phyloP scores from a whole-genome alignment of 2,888 invertebrate genomes.

The Cryptosula pallasiana region DNA sequence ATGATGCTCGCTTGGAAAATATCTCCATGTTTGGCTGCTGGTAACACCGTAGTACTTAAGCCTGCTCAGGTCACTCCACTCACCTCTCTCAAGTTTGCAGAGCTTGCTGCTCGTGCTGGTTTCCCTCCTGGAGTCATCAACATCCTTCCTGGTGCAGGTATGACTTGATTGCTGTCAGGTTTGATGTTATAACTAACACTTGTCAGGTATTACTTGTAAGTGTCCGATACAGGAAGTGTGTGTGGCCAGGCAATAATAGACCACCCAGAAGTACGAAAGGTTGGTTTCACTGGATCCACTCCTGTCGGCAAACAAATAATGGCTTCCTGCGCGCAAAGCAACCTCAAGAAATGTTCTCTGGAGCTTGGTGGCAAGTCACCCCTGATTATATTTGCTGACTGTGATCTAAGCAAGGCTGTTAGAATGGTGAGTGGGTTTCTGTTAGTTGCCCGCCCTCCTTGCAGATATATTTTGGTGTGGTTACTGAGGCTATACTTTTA shows the following conservation, averaged over 20 bases:
- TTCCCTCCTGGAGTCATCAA: slow-evolving; percentile 92
- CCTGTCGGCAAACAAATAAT: slow-evolving; percentile 85
- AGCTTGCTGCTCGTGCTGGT: slow-evolving; percentile 81
- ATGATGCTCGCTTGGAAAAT: slow-evolving; percentile 99
- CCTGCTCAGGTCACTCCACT: slow-evolving; percentile 83
- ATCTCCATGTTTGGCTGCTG: slow-evolving; percentile 93
- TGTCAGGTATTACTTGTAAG: no score
- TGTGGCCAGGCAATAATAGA: slow-evolving; percentile 82
- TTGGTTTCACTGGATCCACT: slow-evolving; percentile 95
- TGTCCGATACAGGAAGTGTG: slow-evolving; percentile 64
- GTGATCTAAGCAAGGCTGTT: slow-evolving; percentile 88
- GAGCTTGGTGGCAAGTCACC: slow-evolving; percentile 96
- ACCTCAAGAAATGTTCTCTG: slow-evolving; percentile 88
- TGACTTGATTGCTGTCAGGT: no score
- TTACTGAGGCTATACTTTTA: no score
- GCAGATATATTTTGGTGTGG: no score
- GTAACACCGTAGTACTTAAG: slow-evolving; percentile 92
- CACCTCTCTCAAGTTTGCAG: slow-evolving; percentile 91
- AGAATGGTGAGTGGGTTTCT: slow-evolving; percentile 67
- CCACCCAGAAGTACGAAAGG: slow-evolving; percentile 78
- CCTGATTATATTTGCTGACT: slow-evolving; percentile 85
- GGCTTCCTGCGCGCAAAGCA: slow-evolving; percentile 78
- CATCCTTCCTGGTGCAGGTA: slow-evolving; percentile 76
- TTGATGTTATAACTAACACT: no score
- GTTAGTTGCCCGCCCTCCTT: no score